Conservation (phyloP, 2,888 invertebrate species). For the Pachymerium ferrugineum region DNA sequence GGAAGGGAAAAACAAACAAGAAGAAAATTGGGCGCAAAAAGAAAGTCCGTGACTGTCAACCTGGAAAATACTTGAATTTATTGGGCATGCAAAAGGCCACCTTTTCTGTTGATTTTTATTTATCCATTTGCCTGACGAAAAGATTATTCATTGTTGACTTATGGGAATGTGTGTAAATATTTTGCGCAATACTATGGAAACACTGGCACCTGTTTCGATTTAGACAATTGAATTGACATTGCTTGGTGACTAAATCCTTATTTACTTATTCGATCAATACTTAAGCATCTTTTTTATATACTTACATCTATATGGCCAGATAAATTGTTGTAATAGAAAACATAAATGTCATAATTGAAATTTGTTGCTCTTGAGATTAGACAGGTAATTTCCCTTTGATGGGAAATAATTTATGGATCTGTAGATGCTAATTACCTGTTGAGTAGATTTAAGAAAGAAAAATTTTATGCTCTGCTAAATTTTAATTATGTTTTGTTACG, state of each 20-base stretch:
- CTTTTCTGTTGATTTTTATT: conserved; percentile 12
- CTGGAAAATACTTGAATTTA: not conserved
- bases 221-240: not conserved
- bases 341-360: conserved; percentile 9
- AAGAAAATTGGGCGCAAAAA: conserved; percentile 18
- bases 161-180: not conserved
- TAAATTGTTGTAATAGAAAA: not conserved
- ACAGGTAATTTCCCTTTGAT: too few relatives aligned
- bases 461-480: conserved; percentile 24
- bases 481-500: conserved; percentile 13
- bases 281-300: too few relatives aligned
- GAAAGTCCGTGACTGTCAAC: conserved; percentile 18
- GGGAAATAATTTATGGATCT: conserved; percentile 20
- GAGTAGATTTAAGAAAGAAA: not conserved
- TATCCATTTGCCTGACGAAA: not conserved
- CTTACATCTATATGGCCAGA: too few relatives aligned
- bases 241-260: not conserved
- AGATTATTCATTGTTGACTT: conserved; percentile 16
- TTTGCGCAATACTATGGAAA: conserved; percentile 19
- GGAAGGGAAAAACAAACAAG: not conserved
- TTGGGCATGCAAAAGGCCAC: conserved; percentile 14
- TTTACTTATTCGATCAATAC: too few relatives aligned
- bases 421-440: conserved; percentile 20
- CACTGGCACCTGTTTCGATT: conserved; percentile 10
- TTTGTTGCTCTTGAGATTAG: not conserved